These are phyloP conservation scores for Vulpes ferrilata DNA, from an alignment of 2,113 vertebrate species.

Conservation along the genomic window DNA sequence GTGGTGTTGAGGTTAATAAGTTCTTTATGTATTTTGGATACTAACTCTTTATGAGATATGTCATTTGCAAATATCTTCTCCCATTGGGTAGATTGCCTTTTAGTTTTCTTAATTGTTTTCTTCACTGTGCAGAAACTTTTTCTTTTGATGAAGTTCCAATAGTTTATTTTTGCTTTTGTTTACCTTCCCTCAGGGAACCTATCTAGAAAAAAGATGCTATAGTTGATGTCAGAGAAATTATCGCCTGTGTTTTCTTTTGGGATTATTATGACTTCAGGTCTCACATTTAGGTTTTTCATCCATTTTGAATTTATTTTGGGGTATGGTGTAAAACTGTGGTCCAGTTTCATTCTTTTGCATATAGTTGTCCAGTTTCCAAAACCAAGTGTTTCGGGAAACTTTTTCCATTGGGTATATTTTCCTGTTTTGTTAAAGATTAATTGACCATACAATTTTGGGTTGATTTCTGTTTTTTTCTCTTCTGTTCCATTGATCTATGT, in stretches of 20 bases:
- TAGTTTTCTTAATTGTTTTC: background rate
- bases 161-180: background rate
- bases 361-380: background rate
- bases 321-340: background rate
- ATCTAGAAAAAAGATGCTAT: background rate
- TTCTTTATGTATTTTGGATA: background rate
- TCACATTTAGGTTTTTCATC: background rate
- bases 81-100: no score
- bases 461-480: background rate
- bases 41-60: background rate
- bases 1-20: background rate
- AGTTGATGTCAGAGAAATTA: background rate
- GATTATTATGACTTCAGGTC: background rate
- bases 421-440: background rate
- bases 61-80: background rate
- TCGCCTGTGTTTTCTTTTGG: background rate
- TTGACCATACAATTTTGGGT: background rate
- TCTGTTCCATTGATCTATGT: background rate
- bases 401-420: background rate
- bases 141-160: background rate
- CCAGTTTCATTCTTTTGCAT: background rate
- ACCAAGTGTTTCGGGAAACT: background rate
- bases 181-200: background rate
- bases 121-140: background rate
- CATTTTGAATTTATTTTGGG: background rate